Conservation (phyloP, 1,140 invertebrate species). For the Drosophila micromelanica region DNA sequence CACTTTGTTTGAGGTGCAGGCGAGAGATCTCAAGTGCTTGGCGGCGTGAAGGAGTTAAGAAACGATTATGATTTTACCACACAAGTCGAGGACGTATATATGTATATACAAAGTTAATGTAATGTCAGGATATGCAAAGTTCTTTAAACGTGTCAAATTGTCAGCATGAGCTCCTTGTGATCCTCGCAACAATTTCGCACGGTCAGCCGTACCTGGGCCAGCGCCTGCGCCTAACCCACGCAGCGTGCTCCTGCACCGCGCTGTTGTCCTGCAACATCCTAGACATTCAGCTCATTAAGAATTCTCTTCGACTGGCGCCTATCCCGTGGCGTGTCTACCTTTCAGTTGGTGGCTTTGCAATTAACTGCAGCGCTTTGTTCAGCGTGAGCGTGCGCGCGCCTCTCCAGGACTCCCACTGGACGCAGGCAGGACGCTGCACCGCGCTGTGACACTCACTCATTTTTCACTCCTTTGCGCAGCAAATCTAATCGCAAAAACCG, state of each 20-base stretch:
- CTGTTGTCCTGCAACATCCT: conserved; percentile 27
- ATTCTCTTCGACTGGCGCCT: conserved; percentile 60
- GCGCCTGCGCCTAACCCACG: conserved; percentile 43
- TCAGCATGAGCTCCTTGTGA: conserved; percentile 53
- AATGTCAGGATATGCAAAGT: conserved; percentile 36
- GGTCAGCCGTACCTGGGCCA: conserved; percentile 50
- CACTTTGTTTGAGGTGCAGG: conserved; percentile 40
- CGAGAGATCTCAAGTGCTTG: conserved; percentile 18
- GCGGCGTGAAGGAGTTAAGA: conserved; percentile 70
- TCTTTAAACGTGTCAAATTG: conserved; percentile 68
- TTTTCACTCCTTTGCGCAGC: conserved; percentile 74
- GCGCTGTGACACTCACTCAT: conserved; percentile 56
- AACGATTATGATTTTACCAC: conserved; percentile 77
- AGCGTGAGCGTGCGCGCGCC: conserved; percentile 43
- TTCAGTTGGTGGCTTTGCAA: conserved; percentile 78
- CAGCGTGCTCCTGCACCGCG: conserved; percentile 39
- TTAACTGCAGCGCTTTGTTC: conserved; percentile 73
- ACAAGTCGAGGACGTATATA: conserved; percentile 57
- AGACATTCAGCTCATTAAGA: conserved; percentile 67
- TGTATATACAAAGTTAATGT: background rate
- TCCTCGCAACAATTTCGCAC: conserved; percentile 63
- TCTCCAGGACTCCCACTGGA: conserved; percentile 24
- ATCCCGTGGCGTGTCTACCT: conserved; percentile 66
- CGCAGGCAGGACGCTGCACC: background rate
- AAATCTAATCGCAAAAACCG: conserved; percentile 59